A percentile compares a stretch with the other conserved stretches of the same genome.
Evolutionary conservation across 2,888 invertebrate species (phyloP).

Genomic region (Theretra japonica): DNA sequence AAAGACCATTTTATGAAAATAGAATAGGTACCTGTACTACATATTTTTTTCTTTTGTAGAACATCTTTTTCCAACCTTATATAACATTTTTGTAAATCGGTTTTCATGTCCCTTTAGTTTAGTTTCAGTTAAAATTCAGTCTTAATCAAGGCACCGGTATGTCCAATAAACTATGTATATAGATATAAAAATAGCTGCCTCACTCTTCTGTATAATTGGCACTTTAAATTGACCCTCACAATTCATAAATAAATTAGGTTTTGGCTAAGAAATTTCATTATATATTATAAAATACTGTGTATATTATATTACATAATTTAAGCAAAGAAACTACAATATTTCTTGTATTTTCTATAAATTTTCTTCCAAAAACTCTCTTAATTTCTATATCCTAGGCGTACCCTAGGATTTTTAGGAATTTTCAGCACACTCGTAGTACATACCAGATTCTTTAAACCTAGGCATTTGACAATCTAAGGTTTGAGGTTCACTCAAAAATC

Average conservation of each 20-base stretch:
- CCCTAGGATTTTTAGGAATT: conserved; percentile 1
- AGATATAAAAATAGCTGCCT: conserved; percentile 47
- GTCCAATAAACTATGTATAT: conserved; percentile 50
- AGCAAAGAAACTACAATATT: not conserved
- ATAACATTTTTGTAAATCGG: too few species aligned
- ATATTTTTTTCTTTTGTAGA: too few species aligned
- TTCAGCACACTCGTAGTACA: conserved; percentile 7
- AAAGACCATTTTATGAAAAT: too few species aligned
- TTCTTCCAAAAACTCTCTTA: not conserved
- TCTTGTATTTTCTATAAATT: not conserved
- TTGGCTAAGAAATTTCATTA: conserved; percentile 28
- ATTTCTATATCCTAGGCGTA: not conserved
- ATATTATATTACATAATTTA: not conserved
- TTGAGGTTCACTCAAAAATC: not conserved
- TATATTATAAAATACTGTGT: conserved; percentile 13
- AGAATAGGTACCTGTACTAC: too few species aligned
- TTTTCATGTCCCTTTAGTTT: conserved; percentile 11
- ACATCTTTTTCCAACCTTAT: too few species aligned
- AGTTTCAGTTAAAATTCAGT: conserved; percentile 54
- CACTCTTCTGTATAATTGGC: conserved; percentile 30
- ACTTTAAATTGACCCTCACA: not conserved
- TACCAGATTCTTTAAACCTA: not conserved
- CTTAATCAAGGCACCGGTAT: conserved; percentile 74
- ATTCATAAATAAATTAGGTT: conserved; percentile 33
- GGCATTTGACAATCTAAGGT: not conserved